A percentile compares a stretch with the other conserved stretches of the same genome.
These are phyloP conservation scores for Lathronympha strigana DNA, from an alignment of 2,888 invertebrate genomes.

Conservation along the genomic window DNA sequence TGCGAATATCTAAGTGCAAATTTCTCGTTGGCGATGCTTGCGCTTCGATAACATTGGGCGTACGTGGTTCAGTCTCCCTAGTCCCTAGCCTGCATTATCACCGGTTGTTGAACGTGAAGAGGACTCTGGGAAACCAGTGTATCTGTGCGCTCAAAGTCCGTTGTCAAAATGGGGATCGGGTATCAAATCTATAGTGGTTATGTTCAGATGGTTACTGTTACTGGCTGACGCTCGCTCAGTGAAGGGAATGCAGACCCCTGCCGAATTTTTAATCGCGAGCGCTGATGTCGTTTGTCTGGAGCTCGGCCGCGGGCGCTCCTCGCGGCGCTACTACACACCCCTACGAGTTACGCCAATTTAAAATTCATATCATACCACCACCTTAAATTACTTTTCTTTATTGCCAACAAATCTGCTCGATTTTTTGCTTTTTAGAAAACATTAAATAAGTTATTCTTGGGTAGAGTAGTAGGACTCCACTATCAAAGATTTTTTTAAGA, in stretches of 20 bases:
- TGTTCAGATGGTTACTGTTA: background rate
- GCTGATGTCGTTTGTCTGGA: conserved; percentile 59
- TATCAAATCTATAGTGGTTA: background rate
- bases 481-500: too few relatives aligned
- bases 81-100: conserved; percentile 41
- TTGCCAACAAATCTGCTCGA: conserved; percentile 40
- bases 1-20: conserved; percentile 9
- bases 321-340: conserved; percentile 47
- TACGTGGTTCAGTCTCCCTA: conserved; percentile 48
- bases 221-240: background rate
- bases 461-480: too few relatives aligned
- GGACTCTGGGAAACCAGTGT: background rate
- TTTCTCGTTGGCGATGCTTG: conserved; percentile 40
- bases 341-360: conserved; percentile 53
- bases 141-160: background rate
- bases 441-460: background rate
- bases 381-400: conserved; percentile 60
- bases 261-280: conserved; percentile 66
- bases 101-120: background rate
- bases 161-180: background rate
- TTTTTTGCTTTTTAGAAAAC: conserved; percentile 6
- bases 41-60: conserved; percentile 53
- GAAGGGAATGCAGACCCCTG: conserved; percentile 38
- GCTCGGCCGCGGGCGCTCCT: conserved; percentile 40
- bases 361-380: conserved; percentile 62